Evolutionary conservation across 2,797 vertebrate genomes (phyloP).

Genomic region (Heliangelus exortis): DNA sequence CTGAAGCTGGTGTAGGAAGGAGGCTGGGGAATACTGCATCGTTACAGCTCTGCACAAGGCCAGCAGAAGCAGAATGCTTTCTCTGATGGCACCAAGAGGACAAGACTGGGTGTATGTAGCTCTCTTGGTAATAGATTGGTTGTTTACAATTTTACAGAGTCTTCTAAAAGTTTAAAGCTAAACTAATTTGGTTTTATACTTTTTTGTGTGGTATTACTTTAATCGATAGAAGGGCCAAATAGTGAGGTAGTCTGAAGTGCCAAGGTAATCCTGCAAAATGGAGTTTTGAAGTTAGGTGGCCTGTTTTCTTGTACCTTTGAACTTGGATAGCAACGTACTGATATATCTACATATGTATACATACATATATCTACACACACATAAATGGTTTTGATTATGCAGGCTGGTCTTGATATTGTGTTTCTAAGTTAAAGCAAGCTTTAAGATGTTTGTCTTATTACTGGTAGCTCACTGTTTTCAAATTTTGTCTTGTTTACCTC

Average conservation of each 20-base stretch:
- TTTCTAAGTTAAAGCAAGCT: background rate
- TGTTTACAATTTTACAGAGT: background rate
- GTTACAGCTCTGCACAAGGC: background rate
- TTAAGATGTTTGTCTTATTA: background rate
- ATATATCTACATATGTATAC: background rate
- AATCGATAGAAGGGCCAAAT: background rate
- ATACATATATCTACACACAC: background rate
- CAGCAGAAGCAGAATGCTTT: background rate
- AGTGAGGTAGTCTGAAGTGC: background rate
- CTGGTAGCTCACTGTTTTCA: background rate
- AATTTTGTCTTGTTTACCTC: background rate
- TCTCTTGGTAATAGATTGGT: background rate
- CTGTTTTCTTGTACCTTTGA: background rate
- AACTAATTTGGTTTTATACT: background rate
- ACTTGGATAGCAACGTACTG: background rate
- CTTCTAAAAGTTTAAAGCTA: background rate
- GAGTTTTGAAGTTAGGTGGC: background rate
- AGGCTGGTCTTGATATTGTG: background rate
- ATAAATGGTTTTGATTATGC: background rate
- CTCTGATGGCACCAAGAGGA: background rate
- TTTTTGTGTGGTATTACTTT: background rate
- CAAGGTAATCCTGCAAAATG: background rate
- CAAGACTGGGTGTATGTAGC: background rate
- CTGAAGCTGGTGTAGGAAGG: background rate
- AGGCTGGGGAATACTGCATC: no score